These are phyloP conservation scores for Hirudo medicinalis DNA, from an alignment of 1,140 invertebrate species.

Conservation along the genomic window DNA sequence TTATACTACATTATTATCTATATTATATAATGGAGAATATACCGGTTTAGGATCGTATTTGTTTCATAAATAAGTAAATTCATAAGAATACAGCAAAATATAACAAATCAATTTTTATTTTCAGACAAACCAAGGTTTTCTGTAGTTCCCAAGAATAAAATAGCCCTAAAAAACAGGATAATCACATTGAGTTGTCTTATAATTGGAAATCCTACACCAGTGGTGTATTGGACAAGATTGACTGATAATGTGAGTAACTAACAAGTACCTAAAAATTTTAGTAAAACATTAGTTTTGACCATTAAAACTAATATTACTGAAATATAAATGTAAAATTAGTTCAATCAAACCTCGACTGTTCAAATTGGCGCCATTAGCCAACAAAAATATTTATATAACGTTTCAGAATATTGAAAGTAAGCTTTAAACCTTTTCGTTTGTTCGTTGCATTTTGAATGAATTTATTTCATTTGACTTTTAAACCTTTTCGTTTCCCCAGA, in stretches of 20 bases:
- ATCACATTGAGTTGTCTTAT: constrained; percentile 50
- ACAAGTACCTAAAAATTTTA: not conserved
- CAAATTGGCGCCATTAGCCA: not conserved
- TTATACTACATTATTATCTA: too few species aligned
- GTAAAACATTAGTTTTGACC: not conserved
- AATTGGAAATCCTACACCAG: constrained; percentile 66
- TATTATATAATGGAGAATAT: too few species aligned
- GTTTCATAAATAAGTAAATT: not conserved
- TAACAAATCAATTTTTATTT: constrained; percentile 21
- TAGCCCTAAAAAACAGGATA: constrained; percentile 52
- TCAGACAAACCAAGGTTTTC: constrained; percentile 65
- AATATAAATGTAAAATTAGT: not conserved
- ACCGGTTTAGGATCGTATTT: not conserved
- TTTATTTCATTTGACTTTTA: too few species aligned
- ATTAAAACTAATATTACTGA: not conserved
- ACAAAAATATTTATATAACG: too few species aligned
- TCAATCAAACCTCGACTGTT: not conserved
- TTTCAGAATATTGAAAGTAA: too few species aligned
- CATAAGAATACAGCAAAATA: not conserved
- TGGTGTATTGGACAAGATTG: constrained; percentile 55
- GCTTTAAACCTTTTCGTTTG: too few species aligned
- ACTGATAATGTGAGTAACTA: constrained; percentile 7
- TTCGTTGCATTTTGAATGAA: too few species aligned
- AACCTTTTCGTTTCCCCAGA: too few species aligned
- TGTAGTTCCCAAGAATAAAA: constrained; percentile 60